Percentiles rank a stretch among this genome's conserved stretches.
These are phyloP conservation scores for Sinhomidia bicolor DNA, from an alignment of 2,888 invertebrate genomes.

Conservation along the genomic window DNA sequence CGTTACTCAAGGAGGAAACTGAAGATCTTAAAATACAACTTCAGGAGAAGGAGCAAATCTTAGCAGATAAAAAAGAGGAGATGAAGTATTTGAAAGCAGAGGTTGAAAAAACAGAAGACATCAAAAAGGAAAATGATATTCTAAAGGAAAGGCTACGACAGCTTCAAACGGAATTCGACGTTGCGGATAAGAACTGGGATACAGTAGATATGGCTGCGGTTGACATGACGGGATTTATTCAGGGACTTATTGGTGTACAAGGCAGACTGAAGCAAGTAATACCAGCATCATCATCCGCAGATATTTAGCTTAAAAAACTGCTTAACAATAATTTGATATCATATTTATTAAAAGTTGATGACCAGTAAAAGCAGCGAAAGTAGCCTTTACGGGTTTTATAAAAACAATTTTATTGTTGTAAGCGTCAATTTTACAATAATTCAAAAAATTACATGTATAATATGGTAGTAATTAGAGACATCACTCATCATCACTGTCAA, in stretches of 20 bases:
- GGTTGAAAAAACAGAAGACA: conserved; percentile 46
- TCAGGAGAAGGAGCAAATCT: conserved; percentile 48
- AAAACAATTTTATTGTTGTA: background rate
- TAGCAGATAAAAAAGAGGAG: conserved; percentile 55
- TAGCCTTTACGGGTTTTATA: background rate
- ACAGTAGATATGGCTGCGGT: conserved; percentile 59
- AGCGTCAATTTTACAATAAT: background rate
- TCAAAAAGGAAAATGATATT: conserved; percentile 61
- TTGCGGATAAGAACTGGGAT: conserved; percentile 66
- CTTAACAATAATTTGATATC: background rate
- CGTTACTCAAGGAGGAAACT: conserved; percentile 41
- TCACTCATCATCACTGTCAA: conserved; percentile 58
- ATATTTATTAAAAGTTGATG: background rate
- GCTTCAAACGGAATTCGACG: conserved; percentile 57
- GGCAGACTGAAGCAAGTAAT: conserved; percentile 59
- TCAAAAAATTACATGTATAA: conserved; percentile 14
- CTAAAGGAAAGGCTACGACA: conserved; percentile 66
- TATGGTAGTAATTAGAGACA: background rate
- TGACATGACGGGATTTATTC: conserved; percentile 63
- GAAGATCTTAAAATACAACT: conserved; percentile 54
- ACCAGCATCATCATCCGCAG: conserved; percentile 33
- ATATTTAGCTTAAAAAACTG: background rate
- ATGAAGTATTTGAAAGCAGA: conserved; percentile 51
- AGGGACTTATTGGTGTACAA: conserved; percentile 60
- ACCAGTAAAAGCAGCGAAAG: conserved; percentile 14